A percentile compares a stretch with the other conserved stretches of the same genome.
Conservation (phyloP, 92 coral and sea anemone species). For the Siderastrea radians region DNA sequence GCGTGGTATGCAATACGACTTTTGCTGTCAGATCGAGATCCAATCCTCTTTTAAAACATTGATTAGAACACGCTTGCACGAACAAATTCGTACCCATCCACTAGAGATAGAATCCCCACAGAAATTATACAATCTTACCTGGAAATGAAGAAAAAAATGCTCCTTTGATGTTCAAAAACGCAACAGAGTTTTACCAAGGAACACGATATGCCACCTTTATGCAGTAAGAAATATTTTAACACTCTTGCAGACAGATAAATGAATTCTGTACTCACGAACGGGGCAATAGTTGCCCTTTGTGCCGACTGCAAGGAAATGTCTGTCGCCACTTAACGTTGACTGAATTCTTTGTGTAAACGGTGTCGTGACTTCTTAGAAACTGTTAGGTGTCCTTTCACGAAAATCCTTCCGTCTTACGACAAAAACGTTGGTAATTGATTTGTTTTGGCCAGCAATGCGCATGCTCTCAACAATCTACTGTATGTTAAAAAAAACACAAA, state of each 20-base stretch:
- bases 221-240: neutral
- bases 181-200: neutral
- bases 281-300: slow-evolving; percentile 18
- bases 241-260: slow-evolving; percentile 20
- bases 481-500: too few relatives aligned
- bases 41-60: neutral
- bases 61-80: neutral
- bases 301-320: slow-evolving; percentile 1
- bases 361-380: slow-evolving; percentile 10
- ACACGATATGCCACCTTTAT: neutral
- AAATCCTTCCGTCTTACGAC: slow-evolving; percentile 35
- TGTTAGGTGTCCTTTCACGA: neutral
- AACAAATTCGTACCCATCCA: neutral
- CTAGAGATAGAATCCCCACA: neutral
- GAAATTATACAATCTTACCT: neutral
- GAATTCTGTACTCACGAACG: neutral
- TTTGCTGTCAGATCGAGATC: neutral
- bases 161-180: neutral
- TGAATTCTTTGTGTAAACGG: slow-evolving; percentile 1
- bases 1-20: neutral
- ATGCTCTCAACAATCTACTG: neutral
- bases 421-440: neutral
- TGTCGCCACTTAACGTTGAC: slow-evolving; percentile 27
- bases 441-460: neutral
- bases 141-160: neutral